Base-by-base conservation (phyloP, 2,888 invertebrate genomes). In the Phyllotreta striolata region DNA sequence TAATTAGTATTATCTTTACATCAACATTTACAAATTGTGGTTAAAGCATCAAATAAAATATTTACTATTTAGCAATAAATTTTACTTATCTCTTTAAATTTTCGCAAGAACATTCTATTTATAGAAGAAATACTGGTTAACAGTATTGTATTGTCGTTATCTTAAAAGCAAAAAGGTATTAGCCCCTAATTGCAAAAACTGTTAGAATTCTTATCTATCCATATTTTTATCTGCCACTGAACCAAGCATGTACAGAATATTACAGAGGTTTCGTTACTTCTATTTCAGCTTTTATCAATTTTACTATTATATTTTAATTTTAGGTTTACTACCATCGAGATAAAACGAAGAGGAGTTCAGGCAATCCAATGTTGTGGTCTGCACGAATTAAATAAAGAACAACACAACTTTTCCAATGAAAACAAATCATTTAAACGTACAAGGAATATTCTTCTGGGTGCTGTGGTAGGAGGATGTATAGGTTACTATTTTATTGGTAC, bases 401-500 rank as follows among this genome's bases (percentile, higher is more conserved):
- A 61, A 59, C 40, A 59, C 12, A 55, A 60, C 14, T 60, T 58
- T 52, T n/a, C 59, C 35, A 60, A 66, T 10, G 40, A 55, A 37
- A 44, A 57, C 49, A 46, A 57, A 24, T 47, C 41, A 14, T 10
- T n/a, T 12, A 37, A 51, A 13, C 41, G 7, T 24, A 10, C 7
- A 52, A 52, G 44, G 57, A 51, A 60, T 10, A 12, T 55, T 47
- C 14, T 55, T 49, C 13, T 70, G 60, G 69, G 70, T n/a, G 59
- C 67, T 7, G 51, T 64, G 14, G 7, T 66, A 14, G 54, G 66
- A 34, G 67, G 70, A 49, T 62, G 70, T 41, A 44, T 74, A 49
- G 70, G 70, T 49, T 73, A 72, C 56, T 66, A 73, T 62, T 52
- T 72, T 55, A 44, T 43, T 55, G 43, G 44, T 66, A 49, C 55